These are phyloP conservation scores for Epirrita christyi DNA, from an alignment of 2,888 invertebrate species.

Conservation along the genomic window DNA sequence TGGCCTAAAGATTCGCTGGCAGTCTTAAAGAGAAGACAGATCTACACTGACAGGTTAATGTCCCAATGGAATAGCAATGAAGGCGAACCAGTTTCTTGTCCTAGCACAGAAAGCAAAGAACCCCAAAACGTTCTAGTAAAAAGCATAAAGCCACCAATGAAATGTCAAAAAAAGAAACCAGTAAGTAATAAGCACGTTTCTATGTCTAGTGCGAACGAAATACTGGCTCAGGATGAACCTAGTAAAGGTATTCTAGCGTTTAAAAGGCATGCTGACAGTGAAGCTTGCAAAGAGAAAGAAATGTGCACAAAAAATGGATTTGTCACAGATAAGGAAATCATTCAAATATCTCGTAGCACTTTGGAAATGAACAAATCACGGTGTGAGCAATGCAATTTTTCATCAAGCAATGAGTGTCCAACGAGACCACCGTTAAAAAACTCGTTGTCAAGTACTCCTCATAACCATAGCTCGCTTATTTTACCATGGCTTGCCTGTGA, in stretches of 20 bases:
- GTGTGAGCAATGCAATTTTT: constrained; percentile 31
- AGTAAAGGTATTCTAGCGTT: constrained; percentile 54
- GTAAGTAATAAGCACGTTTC: constrained; percentile 57
- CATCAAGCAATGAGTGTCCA: constrained; percentile 3
- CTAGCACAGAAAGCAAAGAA: constrained; percentile 46
- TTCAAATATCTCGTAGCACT: no score
- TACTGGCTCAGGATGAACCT: constrained; percentile 25
- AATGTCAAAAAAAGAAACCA: constrained; percentile 26
- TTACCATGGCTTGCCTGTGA: not conserved
- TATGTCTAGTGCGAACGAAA: constrained; percentile 49
- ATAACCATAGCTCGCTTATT: not conserved
- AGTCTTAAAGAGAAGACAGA: constrained; percentile 61
- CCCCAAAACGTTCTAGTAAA: constrained; percentile 36
- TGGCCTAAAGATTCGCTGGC: constrained; percentile 70
- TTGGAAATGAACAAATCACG: constrained; percentile 38
- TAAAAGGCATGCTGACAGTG: constrained; percentile 45
- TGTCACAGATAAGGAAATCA: no score
- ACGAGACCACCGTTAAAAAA: not conserved
- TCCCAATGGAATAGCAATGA: constrained; percentile 49
- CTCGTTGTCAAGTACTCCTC: not conserved
- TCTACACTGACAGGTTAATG: constrained; percentile 58
- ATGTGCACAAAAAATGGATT: no score
- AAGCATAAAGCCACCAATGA: constrained; percentile 30
- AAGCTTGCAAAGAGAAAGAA: constrained; percentile 38
- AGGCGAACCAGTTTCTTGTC: constrained; percentile 35